Base-by-base conservation (phyloP, 37 sponge, comb jelly and placozoan species). In the Bolinopsis microptera region DNA sequence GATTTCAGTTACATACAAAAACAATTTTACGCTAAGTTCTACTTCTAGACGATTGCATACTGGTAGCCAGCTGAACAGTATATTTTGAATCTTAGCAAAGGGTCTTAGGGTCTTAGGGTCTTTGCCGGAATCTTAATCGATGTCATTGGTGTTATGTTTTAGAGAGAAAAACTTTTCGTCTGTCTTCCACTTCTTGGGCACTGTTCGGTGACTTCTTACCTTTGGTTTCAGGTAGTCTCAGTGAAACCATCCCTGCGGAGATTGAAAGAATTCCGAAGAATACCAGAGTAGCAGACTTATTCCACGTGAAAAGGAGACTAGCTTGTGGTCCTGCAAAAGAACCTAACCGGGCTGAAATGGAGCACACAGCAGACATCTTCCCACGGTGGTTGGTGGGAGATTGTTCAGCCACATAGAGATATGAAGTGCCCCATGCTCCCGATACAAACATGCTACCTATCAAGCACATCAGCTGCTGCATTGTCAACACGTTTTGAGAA, bases 301-400 rank as follows among this genome's bases (percentile, higher is more conserved):
- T 86, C 48, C 32, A 28, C 13, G 34, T 41, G 61, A 86, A 86
- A 3, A 86, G 41, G 0, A 86, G 61, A 86, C 90, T 86, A 40
- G 90, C 90, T 38, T 41, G 41, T 5, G 90, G 90, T 41, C 90
- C 90, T 25, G 90, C 90, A 41, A 86, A 86, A 41, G 90, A 86
- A 0, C 90, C 90, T 35, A 86, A 34, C 48, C 90, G 3, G 0
- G 90, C 90, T 0, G 30, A 40, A 16, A 86, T 22, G 36, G 90
- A 86, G 90, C 90, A 86, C 36, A 86, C n/a, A n/a, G 61, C 41
- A 3, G 90, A 28, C 61, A 86, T 86, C 30, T 86, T 86, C 13
- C 90, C 90, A 2, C 90, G 41, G 61, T 86, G 90, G 28, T 28
- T 28, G 0, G 90, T 86, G 27, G 90, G 90, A 1, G 90, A 86